Conservation (phyloP, 2,888 invertebrate genomes). For the Cheilosia urbana region DNA sequence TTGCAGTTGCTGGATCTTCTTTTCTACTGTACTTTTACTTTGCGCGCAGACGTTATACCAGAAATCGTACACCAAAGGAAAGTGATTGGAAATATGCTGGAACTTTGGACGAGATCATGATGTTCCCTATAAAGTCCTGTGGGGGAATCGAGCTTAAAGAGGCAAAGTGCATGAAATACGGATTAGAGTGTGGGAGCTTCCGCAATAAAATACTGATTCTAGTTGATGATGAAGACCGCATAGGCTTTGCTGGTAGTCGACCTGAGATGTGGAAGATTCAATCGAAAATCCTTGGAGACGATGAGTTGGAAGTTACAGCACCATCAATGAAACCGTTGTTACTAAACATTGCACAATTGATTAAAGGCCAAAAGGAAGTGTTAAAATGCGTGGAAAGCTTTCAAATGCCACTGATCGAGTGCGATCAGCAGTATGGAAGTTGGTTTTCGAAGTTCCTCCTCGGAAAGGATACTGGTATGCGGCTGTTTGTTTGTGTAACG, state of each 20-base stretch:
- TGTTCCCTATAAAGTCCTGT: conserved; percentile 70
- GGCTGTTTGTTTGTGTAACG: conserved; percentile 86
- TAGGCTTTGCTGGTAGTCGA: conserved; percentile 19
- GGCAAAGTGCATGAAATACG: conserved; percentile 43
- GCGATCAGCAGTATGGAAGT: conserved; percentile 89
- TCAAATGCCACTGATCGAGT: conserved; percentile 87
- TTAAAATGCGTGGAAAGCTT: conserved; percentile 83
- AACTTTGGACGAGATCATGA: conserved; percentile 56
- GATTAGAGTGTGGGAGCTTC: conserved; percentile 21
- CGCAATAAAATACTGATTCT: conserved; percentile 49
- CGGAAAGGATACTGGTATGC: conserved; percentile 84
- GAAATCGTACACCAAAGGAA: conserved; percentile 51
- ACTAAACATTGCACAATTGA: conserved; percentile 82
- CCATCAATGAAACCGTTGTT: conserved; percentile 85
- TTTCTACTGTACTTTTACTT: conserved; percentile 19
- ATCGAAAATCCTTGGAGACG: conserved; percentile 74
- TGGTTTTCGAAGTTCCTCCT: conserved; percentile 87
- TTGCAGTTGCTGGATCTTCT: conserved; percentile 28
- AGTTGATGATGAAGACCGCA: conserved; percentile 29
- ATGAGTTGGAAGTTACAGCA: conserved; percentile 85
- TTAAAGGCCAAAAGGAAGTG: conserved; percentile 78
- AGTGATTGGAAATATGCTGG: conserved; percentile 61
- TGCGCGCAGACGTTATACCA: conserved; percentile 13
- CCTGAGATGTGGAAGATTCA: conserved; percentile 63
- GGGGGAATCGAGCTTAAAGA: conserved; percentile 43